Base-by-base conservation (phyloP, 2,797 vertebrate genomes). In the Ptychadena robeensis region DNA sequence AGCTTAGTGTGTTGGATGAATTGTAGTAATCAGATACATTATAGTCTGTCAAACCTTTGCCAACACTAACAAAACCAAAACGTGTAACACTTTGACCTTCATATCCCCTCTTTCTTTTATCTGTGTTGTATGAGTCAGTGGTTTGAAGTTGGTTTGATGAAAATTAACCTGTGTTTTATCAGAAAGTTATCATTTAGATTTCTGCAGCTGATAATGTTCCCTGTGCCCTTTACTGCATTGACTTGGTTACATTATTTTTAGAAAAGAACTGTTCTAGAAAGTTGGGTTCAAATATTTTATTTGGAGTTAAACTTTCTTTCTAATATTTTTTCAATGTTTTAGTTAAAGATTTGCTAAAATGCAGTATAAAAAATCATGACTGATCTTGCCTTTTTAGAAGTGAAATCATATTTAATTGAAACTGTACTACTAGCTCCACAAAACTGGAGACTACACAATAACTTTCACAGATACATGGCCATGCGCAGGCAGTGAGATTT, bases 11-110 rank as follows among this genome's bases (percentile, higher is more conserved):
- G 80, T 84, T 79, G 76, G 70, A 84, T 68, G 64, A 84, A 80
- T 63, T 72, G 40, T 59, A 74, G 82, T 74, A 84, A 84, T 77
- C 70, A 74, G 82, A 84, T 84, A 83, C 69, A 84, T 79, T 84
- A n/a, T n/a, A 84, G 65, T 83, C 71, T 80, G 61, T 68, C 32
- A 67, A 30, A 68, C 14, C n/a, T n/a, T 61, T 68, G 69, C 82
- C 82, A 84, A 69, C 48, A 69, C 48, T 74, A 84, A 80, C 71
- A 84, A 74, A 74, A 78, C 74, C 71, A 80, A 79, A 79, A 83
- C n/a, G 63, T 79, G 61, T 57, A 73, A 84, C 48, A 84, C 34
- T 68, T 69, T 80, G 77, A 80, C 82, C 82, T 63, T 66, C 53
- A 65, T 80, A 80, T 68, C 74, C 44, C 48, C 28, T 67, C n/a